Evolutionary conservation across 2,888 invertebrate species (phyloP).

Genomic region (Metacarcinus magister): DNA sequence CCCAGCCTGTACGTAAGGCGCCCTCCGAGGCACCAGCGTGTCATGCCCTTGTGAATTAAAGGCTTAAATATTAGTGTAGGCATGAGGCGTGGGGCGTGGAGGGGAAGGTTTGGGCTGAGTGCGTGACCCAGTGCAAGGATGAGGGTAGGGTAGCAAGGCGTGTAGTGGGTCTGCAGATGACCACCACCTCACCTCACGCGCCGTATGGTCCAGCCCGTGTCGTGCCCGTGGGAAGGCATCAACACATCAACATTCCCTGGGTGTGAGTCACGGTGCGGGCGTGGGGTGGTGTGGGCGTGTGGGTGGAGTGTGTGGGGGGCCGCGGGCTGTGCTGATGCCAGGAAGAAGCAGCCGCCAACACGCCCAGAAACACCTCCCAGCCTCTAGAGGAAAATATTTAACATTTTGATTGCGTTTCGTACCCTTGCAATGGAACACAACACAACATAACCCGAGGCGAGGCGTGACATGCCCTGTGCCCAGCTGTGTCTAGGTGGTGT

Average conservation of each 20-base stretch:
- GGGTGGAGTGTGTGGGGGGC: not conserved
- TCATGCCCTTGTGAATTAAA: not conserved
- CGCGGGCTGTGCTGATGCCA: slow-evolving; percentile 16
- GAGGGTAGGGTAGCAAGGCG: not conserved
- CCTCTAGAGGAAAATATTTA: not conserved
- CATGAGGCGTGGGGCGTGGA: not conserved
- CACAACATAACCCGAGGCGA: not conserved
- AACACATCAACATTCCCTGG: not conserved
- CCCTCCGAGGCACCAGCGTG: not conserved
- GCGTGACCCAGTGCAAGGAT: not conserved
- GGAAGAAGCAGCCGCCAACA: slow-evolving; percentile 2
- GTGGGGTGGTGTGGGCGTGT: not conserved
- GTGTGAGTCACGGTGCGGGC: not conserved
- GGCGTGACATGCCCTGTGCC: not conserved
- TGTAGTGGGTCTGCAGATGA: not conserved
- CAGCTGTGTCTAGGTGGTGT: not conserved
- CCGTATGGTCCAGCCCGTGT: slow-evolving; percentile 3
- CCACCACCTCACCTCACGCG: not conserved
- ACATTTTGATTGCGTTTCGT: not conserved
- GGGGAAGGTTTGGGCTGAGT: not conserved
- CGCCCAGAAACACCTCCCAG: not conserved
- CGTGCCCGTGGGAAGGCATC: not conserved
- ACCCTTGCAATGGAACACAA: not conserved
- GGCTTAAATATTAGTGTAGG: not conserved
- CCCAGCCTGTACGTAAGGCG: not conserved